Conservation (phyloP, 2,113 vertebrate species). For the Mirounga angustirostris region DNA sequence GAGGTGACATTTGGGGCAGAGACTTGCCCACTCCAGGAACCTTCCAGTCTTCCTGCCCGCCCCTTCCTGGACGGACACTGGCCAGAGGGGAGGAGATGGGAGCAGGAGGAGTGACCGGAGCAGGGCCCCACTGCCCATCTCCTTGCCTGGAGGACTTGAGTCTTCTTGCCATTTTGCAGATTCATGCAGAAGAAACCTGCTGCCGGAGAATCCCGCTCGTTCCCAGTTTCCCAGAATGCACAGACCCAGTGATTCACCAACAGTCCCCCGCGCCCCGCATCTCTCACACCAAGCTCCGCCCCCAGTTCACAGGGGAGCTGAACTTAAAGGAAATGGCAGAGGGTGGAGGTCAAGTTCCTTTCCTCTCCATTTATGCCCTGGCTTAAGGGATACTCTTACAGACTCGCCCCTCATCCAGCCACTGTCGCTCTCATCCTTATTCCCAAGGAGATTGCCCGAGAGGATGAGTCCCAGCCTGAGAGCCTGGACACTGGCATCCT, state of each 20-base stretch:
- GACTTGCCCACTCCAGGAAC: not conserved
- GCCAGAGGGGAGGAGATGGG: not conserved
- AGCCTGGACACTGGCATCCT: not conserved
- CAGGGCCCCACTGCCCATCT: no score
- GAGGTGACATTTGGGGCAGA: not conserved
- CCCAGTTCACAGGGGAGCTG: not conserved
- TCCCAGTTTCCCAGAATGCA: not conserved
- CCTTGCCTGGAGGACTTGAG: not conserved
- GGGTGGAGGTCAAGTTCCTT: not conserved
- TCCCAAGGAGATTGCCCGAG: not conserved
- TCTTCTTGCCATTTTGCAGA: not conserved
- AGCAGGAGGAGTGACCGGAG: not conserved
- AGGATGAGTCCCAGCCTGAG: not conserved
- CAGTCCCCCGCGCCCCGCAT: accelerated
- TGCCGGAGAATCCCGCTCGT: not conserved
- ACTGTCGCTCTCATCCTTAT: not conserved
- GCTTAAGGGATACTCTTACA: not conserved
- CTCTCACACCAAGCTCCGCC: not conserved
- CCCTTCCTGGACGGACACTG: not conserved
- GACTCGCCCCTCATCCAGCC: not conserved
- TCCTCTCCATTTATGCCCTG: not conserved
- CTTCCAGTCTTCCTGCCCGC: not conserved
- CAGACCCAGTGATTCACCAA: not conserved
- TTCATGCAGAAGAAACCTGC: not conserved
- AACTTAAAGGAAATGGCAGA: not conserved